phyloP scores from a whole-genome alignment of 2,113 vertebrate genomes.

The Urocolius indicus region DNA sequence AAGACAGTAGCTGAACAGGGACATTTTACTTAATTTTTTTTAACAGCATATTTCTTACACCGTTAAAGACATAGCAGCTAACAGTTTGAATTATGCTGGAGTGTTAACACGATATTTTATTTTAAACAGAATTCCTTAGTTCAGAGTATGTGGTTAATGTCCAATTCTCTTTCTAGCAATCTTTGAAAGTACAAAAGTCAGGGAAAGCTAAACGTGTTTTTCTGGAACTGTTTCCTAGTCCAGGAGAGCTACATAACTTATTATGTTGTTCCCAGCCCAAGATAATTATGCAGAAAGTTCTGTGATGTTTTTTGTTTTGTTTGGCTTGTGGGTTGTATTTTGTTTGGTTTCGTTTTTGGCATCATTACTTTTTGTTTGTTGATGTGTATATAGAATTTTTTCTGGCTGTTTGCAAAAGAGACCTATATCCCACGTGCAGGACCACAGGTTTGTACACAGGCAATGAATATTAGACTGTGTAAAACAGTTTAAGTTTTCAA shows the following conservation, averaged over 20 bases:
- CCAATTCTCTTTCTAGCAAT: neutral
- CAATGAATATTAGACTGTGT: neutral
- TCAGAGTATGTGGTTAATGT: neutral
- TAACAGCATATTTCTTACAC: fast-evolving
- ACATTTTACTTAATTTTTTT: neutral
- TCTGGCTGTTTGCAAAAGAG: neutral
- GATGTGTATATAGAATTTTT: neutral
- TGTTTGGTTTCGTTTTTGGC: neutral
- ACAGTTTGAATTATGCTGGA: neutral
- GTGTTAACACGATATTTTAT: neutral
- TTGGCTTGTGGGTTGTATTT: neutral
- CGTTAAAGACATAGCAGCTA: neutral
- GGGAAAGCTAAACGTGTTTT: neutral
- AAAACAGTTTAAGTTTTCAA: neutral
- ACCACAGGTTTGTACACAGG: neutral
- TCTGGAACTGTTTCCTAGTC: neutral
- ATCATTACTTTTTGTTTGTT: neutral
- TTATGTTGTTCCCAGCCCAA: neutral
- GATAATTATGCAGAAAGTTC: neutral
- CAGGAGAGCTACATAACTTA: neutral
- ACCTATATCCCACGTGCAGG: fast-evolving
- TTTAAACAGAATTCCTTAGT: neutral
- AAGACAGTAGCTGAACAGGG: neutral
- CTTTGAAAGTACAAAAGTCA: neutral
- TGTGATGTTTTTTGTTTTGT: neutral